A percentile compares a stretch with the other conserved stretches of the same genome.
These are phyloP conservation scores for Antedon bifida DNA, from an alignment of 35 echinoderm and acorn worm genomes.

Conservation along the genomic window DNA sequence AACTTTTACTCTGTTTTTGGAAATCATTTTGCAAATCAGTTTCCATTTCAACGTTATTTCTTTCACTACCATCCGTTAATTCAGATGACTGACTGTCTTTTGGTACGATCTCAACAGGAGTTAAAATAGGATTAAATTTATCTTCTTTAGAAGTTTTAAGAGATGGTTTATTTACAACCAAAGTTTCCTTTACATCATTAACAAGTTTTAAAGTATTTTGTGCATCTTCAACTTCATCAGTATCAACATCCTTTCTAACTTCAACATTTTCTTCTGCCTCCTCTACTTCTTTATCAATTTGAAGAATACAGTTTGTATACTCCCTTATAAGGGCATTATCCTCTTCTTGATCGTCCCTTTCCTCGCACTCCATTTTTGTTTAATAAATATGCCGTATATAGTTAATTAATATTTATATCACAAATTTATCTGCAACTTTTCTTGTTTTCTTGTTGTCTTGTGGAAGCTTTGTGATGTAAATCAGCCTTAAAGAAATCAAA, in stretches of 20 bases:
- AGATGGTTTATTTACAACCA: background rate
- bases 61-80: background rate
- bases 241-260: background rate
- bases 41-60: background rate
- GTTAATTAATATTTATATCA: too few species aligned
- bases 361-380: conserved; percentile 1
- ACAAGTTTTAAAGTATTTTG: background rate
- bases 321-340: background rate
- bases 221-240: background rate
- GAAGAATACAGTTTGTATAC: background rate
- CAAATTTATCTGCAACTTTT: too few species aligned
- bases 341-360: background rate
- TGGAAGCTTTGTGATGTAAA: too few species aligned
- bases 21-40: background rate
- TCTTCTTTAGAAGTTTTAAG: background rate
- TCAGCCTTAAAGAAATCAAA: too few species aligned
- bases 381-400: too few species aligned
- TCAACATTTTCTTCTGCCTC: too few species aligned
- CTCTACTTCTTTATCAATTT: background rate
- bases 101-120: background rate
- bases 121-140: background rate
- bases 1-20: background rate
- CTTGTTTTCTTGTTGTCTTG: too few species aligned
- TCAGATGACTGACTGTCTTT: background rate
- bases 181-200: background rate